Conservation (phyloP, 2,888 invertebrate species). For the Phyllotreta cruciferae region DNA sequence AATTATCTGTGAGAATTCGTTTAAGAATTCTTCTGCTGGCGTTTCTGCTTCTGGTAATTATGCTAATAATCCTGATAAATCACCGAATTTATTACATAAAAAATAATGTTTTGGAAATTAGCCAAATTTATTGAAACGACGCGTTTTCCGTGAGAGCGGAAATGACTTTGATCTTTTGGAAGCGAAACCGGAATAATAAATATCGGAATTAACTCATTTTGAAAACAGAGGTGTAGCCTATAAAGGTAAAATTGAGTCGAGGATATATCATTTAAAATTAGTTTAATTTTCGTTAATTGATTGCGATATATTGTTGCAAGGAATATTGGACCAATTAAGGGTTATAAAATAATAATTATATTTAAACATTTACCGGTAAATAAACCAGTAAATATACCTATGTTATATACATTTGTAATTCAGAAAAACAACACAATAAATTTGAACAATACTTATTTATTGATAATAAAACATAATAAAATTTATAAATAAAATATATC, state of each 20-base stretch:
- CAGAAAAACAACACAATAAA: no score
- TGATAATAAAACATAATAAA: no score
- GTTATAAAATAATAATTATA: background rate
- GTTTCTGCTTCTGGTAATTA: slow-evolving; percentile 22
- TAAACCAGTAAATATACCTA: no score
- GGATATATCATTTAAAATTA: background rate
- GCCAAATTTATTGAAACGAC: slow-evolving; percentile 21
- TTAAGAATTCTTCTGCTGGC: slow-evolving; percentile 1
- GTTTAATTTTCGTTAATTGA: background rate
- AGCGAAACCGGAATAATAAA: slow-evolving; percentile 7
- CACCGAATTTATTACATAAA: slow-evolving; percentile 27
- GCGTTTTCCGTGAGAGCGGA: slow-evolving; percentile 20
- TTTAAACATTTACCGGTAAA: no score
- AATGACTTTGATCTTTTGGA: slow-evolving; percentile 20
- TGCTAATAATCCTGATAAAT: slow-evolving; percentile 31
- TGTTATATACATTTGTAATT: no score
- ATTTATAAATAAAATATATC: no score
- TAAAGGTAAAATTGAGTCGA: background rate
- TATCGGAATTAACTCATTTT: slow-evolving; percentile 5
- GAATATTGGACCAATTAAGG: no score
- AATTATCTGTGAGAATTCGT: slow-evolving; percentile 3
- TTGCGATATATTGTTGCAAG: no score
- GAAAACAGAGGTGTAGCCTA: slow-evolving; percentile 11
- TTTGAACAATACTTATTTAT: no score
- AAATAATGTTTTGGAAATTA: slow-evolving; percentile 16